These are phyloP conservation scores for Amorpha juglandis DNA, from an alignment of 2,888 invertebrate genomes.

Conservation along the genomic window DNA sequence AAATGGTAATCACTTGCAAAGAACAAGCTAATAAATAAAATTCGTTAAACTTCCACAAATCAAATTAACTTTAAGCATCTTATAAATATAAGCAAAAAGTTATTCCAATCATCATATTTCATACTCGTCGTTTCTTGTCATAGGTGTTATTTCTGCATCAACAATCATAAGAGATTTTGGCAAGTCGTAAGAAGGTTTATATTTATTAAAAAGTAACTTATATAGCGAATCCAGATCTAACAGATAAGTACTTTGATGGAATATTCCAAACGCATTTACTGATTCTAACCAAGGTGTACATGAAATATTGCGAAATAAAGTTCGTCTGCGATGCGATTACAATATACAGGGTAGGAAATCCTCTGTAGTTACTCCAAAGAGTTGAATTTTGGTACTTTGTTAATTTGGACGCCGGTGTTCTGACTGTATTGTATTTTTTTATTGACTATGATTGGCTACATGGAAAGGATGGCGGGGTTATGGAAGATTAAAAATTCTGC, in stretches of 20 bases:
- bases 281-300: background rate
- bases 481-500: no score
- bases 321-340: no score
- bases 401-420: no score
- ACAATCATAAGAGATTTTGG: slow-evolving; percentile 2
- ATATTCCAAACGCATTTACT: background rate
- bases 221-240: background rate
- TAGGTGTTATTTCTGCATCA: slow-evolving; percentile 23
- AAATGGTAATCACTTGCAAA: background rate
- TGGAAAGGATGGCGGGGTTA: no score
- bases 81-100: slow-evolving; percentile 6
- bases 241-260: background rate
- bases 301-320: background rate
- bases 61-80: slow-evolving; percentile 19
- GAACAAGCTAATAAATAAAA: background rate
- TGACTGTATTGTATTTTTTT: no score
- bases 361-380: no score
- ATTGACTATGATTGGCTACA: no score
- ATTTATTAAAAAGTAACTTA: slow-evolving; percentile 19
- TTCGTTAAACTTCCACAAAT: background rate
- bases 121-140: slow-evolving; percentile 9
- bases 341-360: no score
- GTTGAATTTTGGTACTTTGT: no score
- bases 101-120: slow-evolving; percentile 22
- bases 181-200: background rate